Percentiles rank a stretch among this genome's conserved stretches.
Evolutionary conservation across 2,113 vertebrate species (phyloP).

Genomic region (Mastomys coucha): DNA sequence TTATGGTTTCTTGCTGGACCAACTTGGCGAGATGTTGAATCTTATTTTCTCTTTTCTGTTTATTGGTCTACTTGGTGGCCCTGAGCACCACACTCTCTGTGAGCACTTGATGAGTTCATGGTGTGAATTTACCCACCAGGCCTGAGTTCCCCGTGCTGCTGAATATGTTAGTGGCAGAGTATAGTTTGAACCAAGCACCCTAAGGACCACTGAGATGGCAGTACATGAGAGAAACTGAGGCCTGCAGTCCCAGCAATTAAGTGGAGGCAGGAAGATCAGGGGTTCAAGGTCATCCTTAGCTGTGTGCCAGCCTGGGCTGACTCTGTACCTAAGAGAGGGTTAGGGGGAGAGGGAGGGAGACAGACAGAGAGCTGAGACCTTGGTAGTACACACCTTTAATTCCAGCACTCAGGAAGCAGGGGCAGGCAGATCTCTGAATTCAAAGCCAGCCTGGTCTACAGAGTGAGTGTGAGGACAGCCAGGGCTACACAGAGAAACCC

Average conservation of each 20-base stretch:
- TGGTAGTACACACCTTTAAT: background rate
- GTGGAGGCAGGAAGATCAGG: background rate
- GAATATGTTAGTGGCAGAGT: background rate
- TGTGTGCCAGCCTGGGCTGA: background rate
- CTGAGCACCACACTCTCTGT: background rate
- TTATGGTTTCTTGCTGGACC: background rate
- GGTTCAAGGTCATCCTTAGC: background rate
- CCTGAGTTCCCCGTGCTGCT: background rate
- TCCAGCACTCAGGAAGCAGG: background rate
- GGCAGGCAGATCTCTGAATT: background rate
- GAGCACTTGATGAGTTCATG: background rate
- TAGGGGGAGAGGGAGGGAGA: no score
- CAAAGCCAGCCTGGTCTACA: background rate
- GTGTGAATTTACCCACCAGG: background rate
- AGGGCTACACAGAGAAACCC: background rate
- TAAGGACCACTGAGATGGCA: background rate
- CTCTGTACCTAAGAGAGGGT: no score
- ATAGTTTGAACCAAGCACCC: background rate
- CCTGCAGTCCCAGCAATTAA: background rate
- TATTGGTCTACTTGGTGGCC: background rate
- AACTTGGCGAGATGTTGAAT: background rate
- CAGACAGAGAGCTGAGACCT: background rate
- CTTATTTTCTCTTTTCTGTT: background rate
- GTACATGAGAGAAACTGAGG: background rate
- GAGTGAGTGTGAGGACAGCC: background rate